Evolutionary conservation across 2,113 vertebrate species (phyloP).

Genomic region (Tinamus guttatus): DNA sequence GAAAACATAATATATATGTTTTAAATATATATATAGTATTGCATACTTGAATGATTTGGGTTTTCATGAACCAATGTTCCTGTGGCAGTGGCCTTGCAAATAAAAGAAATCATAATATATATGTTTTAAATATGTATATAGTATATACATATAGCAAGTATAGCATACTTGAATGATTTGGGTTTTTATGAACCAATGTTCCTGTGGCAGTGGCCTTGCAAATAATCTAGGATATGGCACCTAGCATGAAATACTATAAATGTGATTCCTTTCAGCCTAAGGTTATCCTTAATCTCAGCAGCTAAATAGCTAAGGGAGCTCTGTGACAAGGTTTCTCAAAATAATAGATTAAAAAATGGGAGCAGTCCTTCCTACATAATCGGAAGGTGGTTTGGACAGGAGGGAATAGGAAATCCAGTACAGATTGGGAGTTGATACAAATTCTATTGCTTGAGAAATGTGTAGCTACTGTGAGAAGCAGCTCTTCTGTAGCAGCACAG

Average conservation of each 20-base stretch:
- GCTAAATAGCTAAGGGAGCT: background rate
- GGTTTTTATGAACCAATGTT: background rate
- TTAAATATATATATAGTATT: too few relatives aligned
- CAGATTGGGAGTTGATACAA: background rate
- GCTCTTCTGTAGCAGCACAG: background rate
- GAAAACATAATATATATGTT: background rate
- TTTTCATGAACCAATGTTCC: background rate
- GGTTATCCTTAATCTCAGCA: background rate
- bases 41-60: background rate
- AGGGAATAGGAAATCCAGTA: background rate
- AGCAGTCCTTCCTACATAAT: fast-evolving
- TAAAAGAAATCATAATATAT: too few relatives aligned
- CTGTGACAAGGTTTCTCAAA: background rate
- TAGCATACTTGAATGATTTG: background rate
- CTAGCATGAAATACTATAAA: background rate
- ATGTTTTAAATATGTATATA: too few relatives aligned
- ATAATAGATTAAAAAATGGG: background rate
- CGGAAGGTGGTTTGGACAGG: background rate
- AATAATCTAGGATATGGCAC: fast-evolving
- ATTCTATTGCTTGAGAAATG: background rate
- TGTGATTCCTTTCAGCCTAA: background rate
- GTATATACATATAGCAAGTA: too few relatives aligned
- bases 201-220: background rate
- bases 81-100: background rate
- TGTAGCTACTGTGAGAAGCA: background rate